Conservation (phyloP, 2,888 invertebrate species). For the Pharmacophagus antenor region DNA sequence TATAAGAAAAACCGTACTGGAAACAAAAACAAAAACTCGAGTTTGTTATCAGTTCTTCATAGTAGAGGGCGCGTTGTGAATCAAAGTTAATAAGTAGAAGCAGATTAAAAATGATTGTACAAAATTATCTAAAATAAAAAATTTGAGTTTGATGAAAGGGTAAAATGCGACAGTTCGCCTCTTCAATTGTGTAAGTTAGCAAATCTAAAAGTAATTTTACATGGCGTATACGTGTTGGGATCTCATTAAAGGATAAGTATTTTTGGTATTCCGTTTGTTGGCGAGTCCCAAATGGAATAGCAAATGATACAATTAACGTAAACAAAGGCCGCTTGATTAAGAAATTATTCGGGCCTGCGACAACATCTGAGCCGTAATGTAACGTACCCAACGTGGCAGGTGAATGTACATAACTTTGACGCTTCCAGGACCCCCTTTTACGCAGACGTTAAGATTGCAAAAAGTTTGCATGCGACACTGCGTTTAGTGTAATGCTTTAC, state of each 20-base stretch:
- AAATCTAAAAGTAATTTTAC: slow-evolving; percentile 37
- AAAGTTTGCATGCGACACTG: slow-evolving; percentile 39
- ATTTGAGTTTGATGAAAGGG: too few relatives aligned
- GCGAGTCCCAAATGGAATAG: slow-evolving; percentile 57
- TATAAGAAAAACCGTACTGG: too few relatives aligned
- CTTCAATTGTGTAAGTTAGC: too few relatives aligned
- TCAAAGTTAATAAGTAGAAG: too few relatives aligned
- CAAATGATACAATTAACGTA: slow-evolving; percentile 62
- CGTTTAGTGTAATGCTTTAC: slow-evolving; percentile 30
- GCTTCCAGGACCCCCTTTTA: slow-evolving; percentile 45
- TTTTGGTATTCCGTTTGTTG: slow-evolving; percentile 48
- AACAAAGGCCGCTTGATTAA: slow-evolving; percentile 70
- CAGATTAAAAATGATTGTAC: too few relatives aligned
- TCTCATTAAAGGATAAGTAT: slow-evolving; percentile 42
- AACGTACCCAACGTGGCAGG: slow-evolving; percentile 38
- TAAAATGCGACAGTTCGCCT: too few relatives aligned
- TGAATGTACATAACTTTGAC: slow-evolving; percentile 40
- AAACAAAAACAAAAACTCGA: too few relatives aligned
- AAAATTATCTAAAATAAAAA: too few relatives aligned
- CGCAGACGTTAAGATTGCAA: slow-evolving; percentile 30
- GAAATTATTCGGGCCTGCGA: slow-evolving; percentile 54
- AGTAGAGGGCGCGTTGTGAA: too few relatives aligned
- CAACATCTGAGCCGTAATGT: slow-evolving; percentile 48
- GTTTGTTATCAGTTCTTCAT: too few relatives aligned
- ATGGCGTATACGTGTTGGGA: slow-evolving; percentile 32